Conservation (phyloP, 2,113 vertebrate species). For the Dryoscopus gambensis region DNA sequence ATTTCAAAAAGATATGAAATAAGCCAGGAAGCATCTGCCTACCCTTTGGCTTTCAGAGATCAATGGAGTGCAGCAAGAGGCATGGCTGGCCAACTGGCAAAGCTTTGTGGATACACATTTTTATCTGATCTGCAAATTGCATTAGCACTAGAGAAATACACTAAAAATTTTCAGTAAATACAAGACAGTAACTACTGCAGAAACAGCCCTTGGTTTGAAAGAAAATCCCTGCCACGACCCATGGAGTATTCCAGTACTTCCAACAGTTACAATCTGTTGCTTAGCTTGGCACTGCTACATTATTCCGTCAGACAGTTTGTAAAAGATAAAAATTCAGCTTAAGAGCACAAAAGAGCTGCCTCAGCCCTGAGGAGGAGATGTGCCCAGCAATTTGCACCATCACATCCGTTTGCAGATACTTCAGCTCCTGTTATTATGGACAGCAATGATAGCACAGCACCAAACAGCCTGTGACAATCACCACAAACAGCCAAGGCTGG, state of each 20-base stretch:
- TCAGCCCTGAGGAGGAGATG: background rate
- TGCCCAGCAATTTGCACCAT: background rate
- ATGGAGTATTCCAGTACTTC: background rate
- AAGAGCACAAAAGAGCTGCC: background rate
- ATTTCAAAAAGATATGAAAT: background rate
- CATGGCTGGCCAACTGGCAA: background rate
- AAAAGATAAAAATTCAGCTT: background rate
- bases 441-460: background rate
- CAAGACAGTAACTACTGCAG: background rate
- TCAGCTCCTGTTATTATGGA: background rate
- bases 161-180: background rate
- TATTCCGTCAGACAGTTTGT: background rate
- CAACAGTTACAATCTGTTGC: background rate
- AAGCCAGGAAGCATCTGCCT: background rate
- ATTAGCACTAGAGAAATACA: background rate
- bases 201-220: background rate
- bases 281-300: background rate
- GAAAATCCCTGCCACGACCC: background rate
- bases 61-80: background rate
- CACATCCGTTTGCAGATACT: background rate
- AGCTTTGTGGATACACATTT: background rate
- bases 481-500: background rate
- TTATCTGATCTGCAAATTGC: background rate
- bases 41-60: background rate
- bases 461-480: background rate